A percentile compares a stretch with the other conserved stretches of the same genome.
Conservation (phyloP, 2,797 vertebrate genomes). For the Sarcoramphus papa region DNA sequence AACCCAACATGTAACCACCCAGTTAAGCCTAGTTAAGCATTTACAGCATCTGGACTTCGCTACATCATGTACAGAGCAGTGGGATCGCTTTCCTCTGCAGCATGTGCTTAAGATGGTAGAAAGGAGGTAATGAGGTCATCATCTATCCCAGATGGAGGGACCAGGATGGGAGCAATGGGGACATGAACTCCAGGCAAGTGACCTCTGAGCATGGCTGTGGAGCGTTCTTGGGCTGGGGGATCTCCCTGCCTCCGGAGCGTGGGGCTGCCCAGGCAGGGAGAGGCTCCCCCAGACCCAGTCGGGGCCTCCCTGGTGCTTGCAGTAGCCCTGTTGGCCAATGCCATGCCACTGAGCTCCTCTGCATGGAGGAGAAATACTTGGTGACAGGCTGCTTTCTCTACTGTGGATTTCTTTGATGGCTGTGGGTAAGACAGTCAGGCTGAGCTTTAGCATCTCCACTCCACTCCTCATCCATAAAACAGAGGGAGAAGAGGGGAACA, state of each 20-base stretch:
- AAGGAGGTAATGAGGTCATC: neutral
- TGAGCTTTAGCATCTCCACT: neutral
- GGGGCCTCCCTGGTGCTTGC: neutral
- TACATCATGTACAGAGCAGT: neutral
- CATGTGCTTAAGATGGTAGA: neutral
- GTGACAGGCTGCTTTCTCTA: neutral
- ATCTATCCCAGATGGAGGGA: neutral
- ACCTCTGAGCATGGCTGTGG: neutral
- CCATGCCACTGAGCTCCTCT: neutral
- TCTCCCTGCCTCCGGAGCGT: rapidly evolving
- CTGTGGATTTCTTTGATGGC: neutral
- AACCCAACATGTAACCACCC: neutral
- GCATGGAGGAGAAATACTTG: neutral
- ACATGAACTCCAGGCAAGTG: neutral
- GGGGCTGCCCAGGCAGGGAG: neutral
- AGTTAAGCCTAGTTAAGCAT: neutral
- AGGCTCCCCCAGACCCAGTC: neutral
- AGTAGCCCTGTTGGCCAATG: neutral
- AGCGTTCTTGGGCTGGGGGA: neutral
- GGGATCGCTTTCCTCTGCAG: neutral
- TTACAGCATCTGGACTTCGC: neutral
- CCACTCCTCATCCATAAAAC: conserved; percentile 1
- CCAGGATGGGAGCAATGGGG: neutral
- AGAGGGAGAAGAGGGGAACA: neutral
- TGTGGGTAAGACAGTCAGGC: neutral